Base-by-base conservation (phyloP, 2,797 vertebrate genomes). In the Enteromius fasciolatus region DNA sequence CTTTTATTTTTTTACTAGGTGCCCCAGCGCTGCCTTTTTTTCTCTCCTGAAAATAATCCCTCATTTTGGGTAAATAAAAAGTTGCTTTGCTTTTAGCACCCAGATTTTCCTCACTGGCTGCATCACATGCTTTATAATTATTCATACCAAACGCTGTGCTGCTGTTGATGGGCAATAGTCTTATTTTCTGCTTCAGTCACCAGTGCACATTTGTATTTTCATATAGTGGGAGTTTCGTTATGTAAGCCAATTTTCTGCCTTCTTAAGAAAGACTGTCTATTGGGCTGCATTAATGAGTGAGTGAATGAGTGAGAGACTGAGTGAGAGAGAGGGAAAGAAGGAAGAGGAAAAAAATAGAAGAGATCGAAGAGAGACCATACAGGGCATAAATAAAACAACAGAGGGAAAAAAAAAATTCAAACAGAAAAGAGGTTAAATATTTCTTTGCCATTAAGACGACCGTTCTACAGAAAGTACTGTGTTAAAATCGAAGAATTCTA, bases 121-220 rank as follows among this genome's bases (percentile, higher is more conserved):
- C 89, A 89, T 90, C 90, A 84, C 83, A 89, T 92, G 93, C 92
- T 92, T 93, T 93, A 93, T 94, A 95, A 95, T 95, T 95, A 95
- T 95, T 95, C 94, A 95, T 94, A 94, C 93, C 93, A 95, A 94
- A 97, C 97, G 96, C 95, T 95, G 94, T 95, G 77, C 68, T 78
- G 95, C 95, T 96, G 96, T 96, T 97, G 96, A 96, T 96, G 96
- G 96, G 96, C 96, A 96, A 97, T 96, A 96, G 95, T 96, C 96
- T 98, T 96, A 99, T 99, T 99, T 99, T 99, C 98, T 98, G 97
- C 97, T 98, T 98, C 97, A 99, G 96, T 98, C 96, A 98, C 96
- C 97, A 97, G 95, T 95, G 95, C 96, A 96, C 96, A 97, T 92
- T 96, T 96, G 97, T 97, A 97, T 98, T 94, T 93, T 92, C 93